These are phyloP conservation scores for Neotoma lepida DNA, from an alignment of 2,113 vertebrate species.

Conservation along the genomic window DNA sequence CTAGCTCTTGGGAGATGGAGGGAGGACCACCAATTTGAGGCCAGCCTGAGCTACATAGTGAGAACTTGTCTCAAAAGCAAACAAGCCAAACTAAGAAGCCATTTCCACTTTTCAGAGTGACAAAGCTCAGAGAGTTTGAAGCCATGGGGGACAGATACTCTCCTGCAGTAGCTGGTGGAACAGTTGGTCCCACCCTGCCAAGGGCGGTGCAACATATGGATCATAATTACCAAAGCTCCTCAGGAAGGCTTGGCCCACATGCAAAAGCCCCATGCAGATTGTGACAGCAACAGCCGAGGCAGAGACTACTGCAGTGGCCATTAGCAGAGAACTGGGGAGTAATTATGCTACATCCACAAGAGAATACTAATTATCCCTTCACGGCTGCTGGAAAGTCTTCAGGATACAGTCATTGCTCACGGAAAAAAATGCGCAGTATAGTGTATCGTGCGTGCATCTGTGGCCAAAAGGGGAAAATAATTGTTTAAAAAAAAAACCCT, in stretches of 20 bases:
- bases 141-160: not conserved
- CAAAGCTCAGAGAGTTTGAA: not conserved
- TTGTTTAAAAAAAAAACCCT: not conserved
- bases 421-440: not conserved
- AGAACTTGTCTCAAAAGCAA: not conserved
- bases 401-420: not conserved
- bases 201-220: not conserved
- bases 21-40: not conserved
- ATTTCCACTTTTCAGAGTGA: not conserved
- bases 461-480: constrained; percentile 47
- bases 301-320: not conserved
- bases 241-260: not conserved
- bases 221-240: not conserved
- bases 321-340: not conserved
- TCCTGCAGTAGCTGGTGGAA: not conserved
- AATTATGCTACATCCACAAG: not conserved
- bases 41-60: not conserved
- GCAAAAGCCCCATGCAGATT: not conserved
- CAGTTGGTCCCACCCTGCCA: not conserved
- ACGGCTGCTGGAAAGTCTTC: not conserved
- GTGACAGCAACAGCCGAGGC: not conserved
- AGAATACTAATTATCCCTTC: constrained; percentile 14
- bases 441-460: not conserved
- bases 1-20: not conserved
- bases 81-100: not conserved